Conservation (phyloP, 2,797 vertebrate species). For the Leuciscus waleckii region DNA sequence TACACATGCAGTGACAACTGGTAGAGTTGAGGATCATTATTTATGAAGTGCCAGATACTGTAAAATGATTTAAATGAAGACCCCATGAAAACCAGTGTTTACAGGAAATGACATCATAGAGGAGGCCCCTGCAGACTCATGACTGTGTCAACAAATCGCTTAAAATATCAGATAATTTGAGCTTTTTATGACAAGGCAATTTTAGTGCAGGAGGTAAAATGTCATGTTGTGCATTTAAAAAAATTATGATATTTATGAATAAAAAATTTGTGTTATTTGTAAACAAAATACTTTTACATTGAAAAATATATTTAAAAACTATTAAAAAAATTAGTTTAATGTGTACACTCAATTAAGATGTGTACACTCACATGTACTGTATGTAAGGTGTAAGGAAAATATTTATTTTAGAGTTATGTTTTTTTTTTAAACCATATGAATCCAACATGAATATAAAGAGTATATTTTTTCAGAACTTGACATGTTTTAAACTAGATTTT, state of each 20-base stretch:
- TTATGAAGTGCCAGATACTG: background rate
- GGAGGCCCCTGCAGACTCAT: background rate
- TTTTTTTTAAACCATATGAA: background rate
- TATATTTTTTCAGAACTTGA: background rate
- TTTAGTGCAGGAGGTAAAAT: background rate
- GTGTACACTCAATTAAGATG: background rate
- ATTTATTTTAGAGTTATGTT: too few relatives aligned
- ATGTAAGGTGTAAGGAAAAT: background rate
- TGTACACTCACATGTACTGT: background rate
- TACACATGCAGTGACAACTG: conserved; percentile 12
- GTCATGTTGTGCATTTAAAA: too few relatives aligned
- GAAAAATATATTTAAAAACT: background rate
- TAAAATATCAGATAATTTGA: conserved; percentile 3
- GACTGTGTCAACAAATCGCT: background rate
- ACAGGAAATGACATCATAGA: background rate
- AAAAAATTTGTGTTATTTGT: background rate
- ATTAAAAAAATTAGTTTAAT: background rate
- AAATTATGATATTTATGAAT: background rate
- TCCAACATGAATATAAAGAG: background rate
- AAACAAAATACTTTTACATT: background rate
- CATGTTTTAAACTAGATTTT: background rate
- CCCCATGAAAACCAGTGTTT: background rate
- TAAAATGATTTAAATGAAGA: background rate
- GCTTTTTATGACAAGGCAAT: background rate
- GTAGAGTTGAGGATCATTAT: background rate